phyloP scores from a whole-genome alignment of 1,140 invertebrate genomes.

The Trichoplusia ni region DNA sequence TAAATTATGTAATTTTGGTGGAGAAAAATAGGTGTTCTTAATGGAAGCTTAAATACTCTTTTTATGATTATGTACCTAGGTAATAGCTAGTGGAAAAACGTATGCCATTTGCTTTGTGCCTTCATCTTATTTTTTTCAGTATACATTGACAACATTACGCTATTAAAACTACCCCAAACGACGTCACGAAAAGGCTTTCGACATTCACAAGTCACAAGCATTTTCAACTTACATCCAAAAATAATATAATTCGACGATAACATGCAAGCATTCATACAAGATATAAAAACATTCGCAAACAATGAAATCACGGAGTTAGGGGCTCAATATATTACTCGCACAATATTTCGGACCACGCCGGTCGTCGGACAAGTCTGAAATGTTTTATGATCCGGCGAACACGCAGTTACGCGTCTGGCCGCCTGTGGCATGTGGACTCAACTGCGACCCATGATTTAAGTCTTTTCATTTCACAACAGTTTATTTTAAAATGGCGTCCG shows the following conservation, averaged over 20 bases:
- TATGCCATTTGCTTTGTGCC: no score
- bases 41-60: no score
- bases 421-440: slow-evolving; percentile 68
- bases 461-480: slow-evolving; percentile 68
- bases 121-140: no score
- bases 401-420: slow-evolving; percentile 53
- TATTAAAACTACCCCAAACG: no score
- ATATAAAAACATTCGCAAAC: slow-evolving; percentile 35
- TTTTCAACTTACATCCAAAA: neutral
- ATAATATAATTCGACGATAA: neutral
- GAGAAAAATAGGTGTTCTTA: no score
- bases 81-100: no score
- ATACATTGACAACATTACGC: no score
- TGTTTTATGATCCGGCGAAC: slow-evolving; percentile 60
- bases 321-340: slow-evolving; percentile 23
- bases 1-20: no score
- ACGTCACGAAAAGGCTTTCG: no score
- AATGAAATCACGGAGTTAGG: slow-evolving; percentile 39
- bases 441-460: slow-evolving; percentile 67
- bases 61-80: no score
- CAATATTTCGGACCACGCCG: slow-evolving; percentile 24
- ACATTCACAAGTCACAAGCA: no score
- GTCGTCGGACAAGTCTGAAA: slow-evolving; percentile 39
- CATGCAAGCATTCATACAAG: slow-evolving; percentile 4
- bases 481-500: slow-evolving; percentile 50